Conservation (phyloP, 2,888 invertebrate genomes). For the Leptinotarsa rubiginosa region DNA sequence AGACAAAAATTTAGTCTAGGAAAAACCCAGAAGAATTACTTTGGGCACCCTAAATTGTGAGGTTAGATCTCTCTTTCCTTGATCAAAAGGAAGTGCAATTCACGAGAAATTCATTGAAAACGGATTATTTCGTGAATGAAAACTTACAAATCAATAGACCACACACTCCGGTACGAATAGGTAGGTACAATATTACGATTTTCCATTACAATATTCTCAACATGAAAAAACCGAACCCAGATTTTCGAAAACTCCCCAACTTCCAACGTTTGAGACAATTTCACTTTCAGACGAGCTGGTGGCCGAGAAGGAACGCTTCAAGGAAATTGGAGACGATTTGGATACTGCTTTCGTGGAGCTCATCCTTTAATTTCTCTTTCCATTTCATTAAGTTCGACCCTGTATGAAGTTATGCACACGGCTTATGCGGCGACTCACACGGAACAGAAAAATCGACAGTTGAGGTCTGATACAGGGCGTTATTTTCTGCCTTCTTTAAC, state of each 20-base stretch:
- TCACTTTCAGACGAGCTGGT: constrained; percentile 88
- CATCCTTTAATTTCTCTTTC: constrained; percentile 69
- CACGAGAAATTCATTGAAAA: too few relatives aligned
- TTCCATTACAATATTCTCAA: too few relatives aligned
- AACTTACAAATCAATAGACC: too few relatives aligned
- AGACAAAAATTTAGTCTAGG: too few relatives aligned
- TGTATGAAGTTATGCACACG: constrained; percentile 34
- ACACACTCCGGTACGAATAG: too few relatives aligned
- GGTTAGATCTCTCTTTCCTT: too few relatives aligned
- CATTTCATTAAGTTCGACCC: constrained; percentile 18
- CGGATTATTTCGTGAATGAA: too few relatives aligned
- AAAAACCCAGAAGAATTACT: too few relatives aligned
- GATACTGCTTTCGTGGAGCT: constrained; percentile 98
- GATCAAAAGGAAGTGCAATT: too few relatives aligned
- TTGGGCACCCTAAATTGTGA: too few relatives aligned
- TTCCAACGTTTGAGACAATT: background rate
- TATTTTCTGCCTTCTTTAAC: constrained; percentile 23
- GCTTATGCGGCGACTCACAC: constrained; percentile 37
- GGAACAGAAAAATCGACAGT: constrained; percentile 14
- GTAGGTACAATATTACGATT: too few relatives aligned
- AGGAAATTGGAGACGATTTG: constrained; percentile 99
- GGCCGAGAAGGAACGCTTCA: constrained; percentile 99
- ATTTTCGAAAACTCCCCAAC: constrained; percentile 35
- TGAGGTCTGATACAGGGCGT: constrained; percentile 17
- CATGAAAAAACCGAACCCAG: constrained; percentile 35